These are phyloP conservation scores for Coregonus clupeaformis DNA, from an alignment of 2,113 vertebrate species.

Conservation along the genomic window DNA sequence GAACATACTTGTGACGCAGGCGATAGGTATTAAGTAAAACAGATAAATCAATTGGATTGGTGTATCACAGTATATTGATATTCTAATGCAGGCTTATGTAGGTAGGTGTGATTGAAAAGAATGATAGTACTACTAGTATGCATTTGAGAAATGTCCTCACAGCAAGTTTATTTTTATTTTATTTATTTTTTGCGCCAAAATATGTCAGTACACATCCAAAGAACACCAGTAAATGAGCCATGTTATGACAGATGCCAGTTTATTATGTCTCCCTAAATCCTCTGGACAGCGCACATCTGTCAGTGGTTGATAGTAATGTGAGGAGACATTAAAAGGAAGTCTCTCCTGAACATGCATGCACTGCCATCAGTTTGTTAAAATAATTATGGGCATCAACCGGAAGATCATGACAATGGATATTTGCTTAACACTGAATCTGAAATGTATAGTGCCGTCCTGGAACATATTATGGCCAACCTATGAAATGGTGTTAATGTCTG, in stretches of 20 bases:
- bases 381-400: neutral
- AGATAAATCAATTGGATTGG: no score
- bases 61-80: no score
- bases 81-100: no score
- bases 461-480: no score
- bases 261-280: constrained; percentile 12
- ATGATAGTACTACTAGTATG: no score
- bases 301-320: constrained; percentile 17
- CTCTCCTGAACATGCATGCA: neutral
- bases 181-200: neutral
- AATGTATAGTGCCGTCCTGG: constrained; percentile 14
- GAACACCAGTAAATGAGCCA: neutral
- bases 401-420: neutral
- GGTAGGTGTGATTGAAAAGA: no score
- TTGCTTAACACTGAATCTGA: constrained; percentile 3
- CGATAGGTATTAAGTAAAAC: no score
- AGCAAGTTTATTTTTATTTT: no score
- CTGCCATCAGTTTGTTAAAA: constrained; percentile 19
- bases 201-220: constrained; percentile 17
- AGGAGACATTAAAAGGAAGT: constrained; percentile 15
- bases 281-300: neutral
- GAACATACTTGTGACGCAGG: no score
- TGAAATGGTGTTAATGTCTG: neutral
- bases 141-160: no score
- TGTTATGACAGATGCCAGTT: constrained; percentile 21